Evolutionary conservation across 1,140 invertebrate genomes (phyloP).

Genomic region (Philopotamus ludificatus): DNA sequence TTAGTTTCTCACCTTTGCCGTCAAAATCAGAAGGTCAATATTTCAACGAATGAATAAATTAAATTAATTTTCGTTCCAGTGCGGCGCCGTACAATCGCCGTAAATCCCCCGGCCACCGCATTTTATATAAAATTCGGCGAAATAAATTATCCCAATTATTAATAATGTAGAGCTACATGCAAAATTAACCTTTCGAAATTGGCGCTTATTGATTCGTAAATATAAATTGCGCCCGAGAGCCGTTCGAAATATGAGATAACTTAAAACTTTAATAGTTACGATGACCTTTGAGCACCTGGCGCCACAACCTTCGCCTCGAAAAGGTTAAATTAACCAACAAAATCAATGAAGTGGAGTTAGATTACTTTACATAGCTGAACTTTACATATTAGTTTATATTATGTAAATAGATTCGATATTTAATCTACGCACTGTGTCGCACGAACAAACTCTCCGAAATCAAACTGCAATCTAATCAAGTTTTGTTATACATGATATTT

Average conservation of each 20-base stretch:
- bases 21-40: slow-evolving; percentile 3
- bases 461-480: too few relatives aligned
- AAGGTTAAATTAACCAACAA: not conserved
- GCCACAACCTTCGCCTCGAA: slow-evolving; percentile 4
- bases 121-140: too few relatives aligned
- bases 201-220: not conserved
- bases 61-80: not conserved
- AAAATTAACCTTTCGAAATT: too few relatives aligned
- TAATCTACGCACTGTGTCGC: too few relatives aligned
- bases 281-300: slow-evolving; percentile 1
- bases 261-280: slow-evolving; percentile 2
- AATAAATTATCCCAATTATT: too few relatives aligned
- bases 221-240: too few relatives aligned
- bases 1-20: slow-evolving; percentile 8
- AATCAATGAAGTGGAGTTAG: not conserved
- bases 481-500: too few relatives aligned
- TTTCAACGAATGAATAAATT: not conserved
- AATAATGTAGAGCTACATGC: too few relatives aligned
- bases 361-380: too few relatives aligned
- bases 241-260: not conserved
- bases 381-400: too few relatives aligned
- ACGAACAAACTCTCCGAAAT: too few relatives aligned
- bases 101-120: not conserved
- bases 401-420: too few relatives aligned
- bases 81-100: not conserved